Evolutionary conservation across 2,113 vertebrate genomes (phyloP), one percentile per base, ranked within the genome.

Genomic region (Tautogolabrus adspersus): DNA sequence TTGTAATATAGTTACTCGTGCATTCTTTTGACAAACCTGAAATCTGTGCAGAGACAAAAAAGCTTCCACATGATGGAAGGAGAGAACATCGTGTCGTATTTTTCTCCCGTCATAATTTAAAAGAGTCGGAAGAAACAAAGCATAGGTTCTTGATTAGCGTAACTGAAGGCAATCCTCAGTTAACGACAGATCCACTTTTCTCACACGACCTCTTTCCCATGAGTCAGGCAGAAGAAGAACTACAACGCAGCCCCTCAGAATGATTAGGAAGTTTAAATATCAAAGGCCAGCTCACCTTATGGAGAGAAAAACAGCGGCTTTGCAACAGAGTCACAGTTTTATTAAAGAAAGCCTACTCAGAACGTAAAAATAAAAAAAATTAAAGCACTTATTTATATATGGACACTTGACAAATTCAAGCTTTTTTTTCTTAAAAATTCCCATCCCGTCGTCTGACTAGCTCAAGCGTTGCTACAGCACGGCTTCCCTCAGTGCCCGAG

Each of bases 401-500:
- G 81, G 81, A 91, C 87, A 87, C 85, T 84, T 92, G 73, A 87
- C 76, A 89, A 92, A 86, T 91, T 92, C 90, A 93, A 94, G 87
- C 85, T 81, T 88, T 73, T 83, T 77, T 79, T 18, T 34, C 6
- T 34, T 34, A 47, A 78, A 68, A 71, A 70, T 58, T 66, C 77
- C 52, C 60, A 34, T 6, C 30, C 55, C 15, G 37, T 82, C 73
- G 67, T 57, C 49, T 26, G 54, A 87, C 78, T 77, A 75, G 75
- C 76, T 89, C 66, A 51, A 85, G 72, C 81, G 56, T 74, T 65
- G 75, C 70, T 57, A 44, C 61, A 80, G 69, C 78, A 38, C 46
- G 82, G 71, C 72, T 67, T 69, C 88, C 75, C 64, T 95, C 88
- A 95, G 89, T 95, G 94, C 1, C 94, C 94, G 22, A 95, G 92